phyloP scores from a whole-genome alignment of 1,140 invertebrate species.

The Drosophila aff. region DNA sequence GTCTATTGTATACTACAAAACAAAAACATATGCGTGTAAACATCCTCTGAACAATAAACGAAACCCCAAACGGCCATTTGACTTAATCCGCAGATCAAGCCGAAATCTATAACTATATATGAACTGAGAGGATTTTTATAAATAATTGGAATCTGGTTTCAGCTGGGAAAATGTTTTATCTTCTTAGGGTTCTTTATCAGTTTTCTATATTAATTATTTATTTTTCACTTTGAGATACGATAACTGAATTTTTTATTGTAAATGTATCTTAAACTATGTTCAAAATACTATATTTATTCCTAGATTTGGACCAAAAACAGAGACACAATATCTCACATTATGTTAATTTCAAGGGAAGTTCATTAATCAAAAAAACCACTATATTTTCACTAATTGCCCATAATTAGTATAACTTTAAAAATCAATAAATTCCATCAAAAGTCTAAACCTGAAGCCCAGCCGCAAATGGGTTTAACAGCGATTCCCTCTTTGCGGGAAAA shows the following conservation, averaged over 20 bases:
- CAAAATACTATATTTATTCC: too few species aligned
- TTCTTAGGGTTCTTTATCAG: background rate
- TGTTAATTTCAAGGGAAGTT: background rate
- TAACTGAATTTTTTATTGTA: background rate
- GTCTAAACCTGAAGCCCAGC: conserved; percentile 12
- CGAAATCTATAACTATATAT: conserved; percentile 30
- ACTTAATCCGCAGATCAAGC: conserved; percentile 49
- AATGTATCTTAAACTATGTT: too few species aligned
- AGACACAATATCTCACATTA: too few species aligned
- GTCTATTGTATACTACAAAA: conserved; percentile 63
- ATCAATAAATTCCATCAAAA: conserved; percentile 34
- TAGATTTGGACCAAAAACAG: too few species aligned
- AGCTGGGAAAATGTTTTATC: background rate
- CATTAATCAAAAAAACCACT: background rate
- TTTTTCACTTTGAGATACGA: background rate
- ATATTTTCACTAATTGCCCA: conserved; percentile 10
- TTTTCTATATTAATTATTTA: background rate
- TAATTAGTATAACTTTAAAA: conserved; percentile 39
- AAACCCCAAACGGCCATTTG: conserved; percentile 57
- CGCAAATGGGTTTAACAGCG: conserved; percentile 51
- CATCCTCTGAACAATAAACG: conserved; percentile 61
- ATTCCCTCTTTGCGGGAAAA: conserved; percentile 31
- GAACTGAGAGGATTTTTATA: conserved; percentile 2
- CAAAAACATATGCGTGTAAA: conserved; percentile 54
- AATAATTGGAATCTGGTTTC: background rate